Evolutionary conservation across 1,140 invertebrate species (phyloP).

Genomic region (Cylas formicarius): DNA sequence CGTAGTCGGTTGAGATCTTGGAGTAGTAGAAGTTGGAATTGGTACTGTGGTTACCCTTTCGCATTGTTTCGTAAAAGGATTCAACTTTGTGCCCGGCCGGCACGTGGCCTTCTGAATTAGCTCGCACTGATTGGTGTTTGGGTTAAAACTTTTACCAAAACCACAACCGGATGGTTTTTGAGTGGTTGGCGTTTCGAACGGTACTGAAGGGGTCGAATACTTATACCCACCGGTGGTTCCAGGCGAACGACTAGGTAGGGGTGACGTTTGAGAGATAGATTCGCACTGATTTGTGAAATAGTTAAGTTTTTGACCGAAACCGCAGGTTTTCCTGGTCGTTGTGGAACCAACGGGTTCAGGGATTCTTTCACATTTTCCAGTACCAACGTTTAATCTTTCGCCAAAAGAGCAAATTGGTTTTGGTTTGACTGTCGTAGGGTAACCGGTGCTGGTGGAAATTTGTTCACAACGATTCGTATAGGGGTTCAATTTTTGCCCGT

Average conservation of each 20-base stretch:
- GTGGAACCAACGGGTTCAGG: slow-evolving; percentile 2
- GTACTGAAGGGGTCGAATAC: no score
- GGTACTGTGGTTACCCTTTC: not conserved
- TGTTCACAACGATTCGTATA: not conserved
- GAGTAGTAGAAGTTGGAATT: slow-evolving; percentile 1
- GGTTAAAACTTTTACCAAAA: slow-evolving; percentile 5
- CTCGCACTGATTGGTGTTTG: slow-evolving; percentile 3
- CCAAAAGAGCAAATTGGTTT: slow-evolving; percentile 1
- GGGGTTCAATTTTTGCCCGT: not conserved
- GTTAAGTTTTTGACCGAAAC: slow-evolving; percentile 11
- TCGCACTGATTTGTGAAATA: slow-evolving; percentile 4
- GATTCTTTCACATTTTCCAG: slow-evolving; percentile 2
- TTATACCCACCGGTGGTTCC: no score
- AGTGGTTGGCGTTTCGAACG: slow-evolving; percentile 2
- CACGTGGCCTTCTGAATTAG: not conserved
- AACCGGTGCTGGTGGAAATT: no score
- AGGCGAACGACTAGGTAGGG: not conserved
- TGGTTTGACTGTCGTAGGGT: not conserved
- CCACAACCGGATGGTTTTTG: not conserved
- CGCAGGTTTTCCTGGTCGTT: not conserved
- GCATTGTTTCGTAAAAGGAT: slow-evolving; percentile 3
- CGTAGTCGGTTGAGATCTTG: not conserved
- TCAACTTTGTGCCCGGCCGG: not conserved
- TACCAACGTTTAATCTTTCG: slow-evolving; percentile 5
- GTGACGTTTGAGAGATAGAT: not conserved